Evolutionary conservation across 2,113 vertebrate genomes (phyloP), one percentile per base, ranked within the genome.

Genomic region (Pavo muticus): DNA sequence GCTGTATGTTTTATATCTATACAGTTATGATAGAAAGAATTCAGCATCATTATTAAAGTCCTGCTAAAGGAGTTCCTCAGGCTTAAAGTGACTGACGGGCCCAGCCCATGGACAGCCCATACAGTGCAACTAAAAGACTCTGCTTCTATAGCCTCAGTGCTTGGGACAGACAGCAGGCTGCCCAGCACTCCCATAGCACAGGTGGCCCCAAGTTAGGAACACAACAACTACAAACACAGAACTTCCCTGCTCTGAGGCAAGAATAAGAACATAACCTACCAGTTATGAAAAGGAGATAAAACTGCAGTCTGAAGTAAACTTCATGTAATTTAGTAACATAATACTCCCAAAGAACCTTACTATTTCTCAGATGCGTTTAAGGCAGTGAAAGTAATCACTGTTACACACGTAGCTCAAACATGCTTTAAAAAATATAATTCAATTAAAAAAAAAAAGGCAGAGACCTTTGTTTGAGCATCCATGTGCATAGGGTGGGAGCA

Each of bases 401-500:
- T 63, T 60, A 68, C 2, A 61, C 32, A 47, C 16, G 24, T 60
- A 76, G 68, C 50, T 73, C 44, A 76, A 86, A 45, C 3, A 16
- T 1, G 2, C 52, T 75, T 71, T 48, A 30, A 68, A 94, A 10
- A 4, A 47, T 2, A 23, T 1, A 65, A 39, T 23, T 59, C 5
- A 23, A 5, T 54, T 78, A 19, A 35, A 17, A 60, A 73, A 69
- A 80, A 14, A 52, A 52, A 47, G 14, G 6, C 1, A 29, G 42
- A 81, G 9, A 72, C 44, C 25, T 82, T 14, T 32, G 20, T 56
- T 50, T 59, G 17, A 60, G 24, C 45, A 15, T 7, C 63, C 47
- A 72, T 0, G 0, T 27, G 60, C 14, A 11, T 42, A 48, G 15
- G 44, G 8, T 2, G 9, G 35, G 35, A 35, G 10, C 44, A 75